A percentile compares a stretch with the other conserved stretches of the same genome.
phyloP scores from a whole-genome alignment of 2,113 vertebrate species.

The Spermophilus dauricus region DNA sequence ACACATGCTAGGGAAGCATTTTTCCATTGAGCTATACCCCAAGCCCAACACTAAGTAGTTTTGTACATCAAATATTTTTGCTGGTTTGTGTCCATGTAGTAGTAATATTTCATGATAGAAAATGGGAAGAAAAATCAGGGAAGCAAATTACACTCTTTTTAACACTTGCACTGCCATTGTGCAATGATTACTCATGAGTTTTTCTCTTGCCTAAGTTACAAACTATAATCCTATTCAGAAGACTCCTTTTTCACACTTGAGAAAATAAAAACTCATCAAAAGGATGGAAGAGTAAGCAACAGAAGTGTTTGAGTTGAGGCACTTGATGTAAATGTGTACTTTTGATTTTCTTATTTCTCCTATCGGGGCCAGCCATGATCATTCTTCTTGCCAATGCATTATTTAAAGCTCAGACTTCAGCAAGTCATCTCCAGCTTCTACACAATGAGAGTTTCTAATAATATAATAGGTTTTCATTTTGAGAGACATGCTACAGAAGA shows the following conservation, averaged over 20 bases:
- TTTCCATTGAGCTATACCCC: neutral
- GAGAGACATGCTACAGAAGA: neutral
- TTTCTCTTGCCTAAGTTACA: neutral
- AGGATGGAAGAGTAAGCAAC: neutral
- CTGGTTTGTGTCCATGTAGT: slow-evolving; percentile 3
- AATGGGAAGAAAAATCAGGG: neutral
- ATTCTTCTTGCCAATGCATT: neutral
- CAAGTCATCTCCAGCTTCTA: neutral
- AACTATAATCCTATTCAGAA: neutral
- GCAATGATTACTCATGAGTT: neutral
- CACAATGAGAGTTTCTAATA: neutral
- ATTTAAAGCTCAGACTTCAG: neutral
- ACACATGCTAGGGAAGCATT: neutral
- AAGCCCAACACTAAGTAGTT: neutral
- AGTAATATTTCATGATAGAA: slow-evolving; percentile 30
- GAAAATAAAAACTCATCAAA: neutral
- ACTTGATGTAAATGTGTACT: neutral
- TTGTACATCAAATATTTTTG: neutral
- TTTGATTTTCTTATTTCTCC: neutral
- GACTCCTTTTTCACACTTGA: neutral
- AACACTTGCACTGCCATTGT: neutral
- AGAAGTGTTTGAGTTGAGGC: neutral
- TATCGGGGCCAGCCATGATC: neutral
- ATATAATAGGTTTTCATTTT: slow-evolving; percentile 47
- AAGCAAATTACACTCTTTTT: neutral